Evolutionary conservation across 2,113 vertebrate species (phyloP).

Genomic region (Equus przewalskii): DNA sequence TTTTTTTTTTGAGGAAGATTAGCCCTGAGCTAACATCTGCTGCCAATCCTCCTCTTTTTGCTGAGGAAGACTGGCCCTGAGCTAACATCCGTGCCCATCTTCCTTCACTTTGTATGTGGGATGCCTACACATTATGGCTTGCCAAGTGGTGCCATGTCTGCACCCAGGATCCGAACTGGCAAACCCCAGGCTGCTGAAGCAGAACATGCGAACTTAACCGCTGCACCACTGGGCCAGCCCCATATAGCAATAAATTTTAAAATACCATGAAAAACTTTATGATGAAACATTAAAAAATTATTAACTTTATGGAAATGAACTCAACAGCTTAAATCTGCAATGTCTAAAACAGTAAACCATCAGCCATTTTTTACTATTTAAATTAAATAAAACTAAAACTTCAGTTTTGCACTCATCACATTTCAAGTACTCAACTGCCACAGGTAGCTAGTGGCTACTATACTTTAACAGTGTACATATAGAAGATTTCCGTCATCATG

Average conservation of each 20-base stretch:
- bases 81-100: too few relatives aligned
- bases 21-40: too few relatives aligned
- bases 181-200: too few relatives aligned
- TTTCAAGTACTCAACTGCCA: not conserved
- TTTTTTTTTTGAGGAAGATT: too few relatives aligned
- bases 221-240: too few relatives aligned
- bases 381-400: conserved; percentile 17
- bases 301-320: not conserved
- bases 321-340: not conserved
- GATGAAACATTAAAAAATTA: not conserved
- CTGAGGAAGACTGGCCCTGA: too few relatives aligned
- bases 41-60: too few relatives aligned
- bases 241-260: not conserved
- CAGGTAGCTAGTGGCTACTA: not conserved
- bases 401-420: not conserved
- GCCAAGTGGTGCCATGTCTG: too few relatives aligned
- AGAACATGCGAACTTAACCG: too few relatives aligned
- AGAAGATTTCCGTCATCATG: not conserved
- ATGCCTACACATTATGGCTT: too few relatives aligned
- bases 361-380: not conserved
- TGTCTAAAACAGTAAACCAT: not conserved
- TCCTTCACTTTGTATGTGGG: too few relatives aligned
- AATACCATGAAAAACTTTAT: not conserved
- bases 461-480: not conserved
- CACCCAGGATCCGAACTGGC: too few relatives aligned